A percentile compares a stretch with the other conserved stretches of the same genome.
These are phyloP conservation scores for Oreochromis mossambicus DNA, from an alignment of 2,797 vertebrate genomes.

Conservation along the genomic window DNA sequence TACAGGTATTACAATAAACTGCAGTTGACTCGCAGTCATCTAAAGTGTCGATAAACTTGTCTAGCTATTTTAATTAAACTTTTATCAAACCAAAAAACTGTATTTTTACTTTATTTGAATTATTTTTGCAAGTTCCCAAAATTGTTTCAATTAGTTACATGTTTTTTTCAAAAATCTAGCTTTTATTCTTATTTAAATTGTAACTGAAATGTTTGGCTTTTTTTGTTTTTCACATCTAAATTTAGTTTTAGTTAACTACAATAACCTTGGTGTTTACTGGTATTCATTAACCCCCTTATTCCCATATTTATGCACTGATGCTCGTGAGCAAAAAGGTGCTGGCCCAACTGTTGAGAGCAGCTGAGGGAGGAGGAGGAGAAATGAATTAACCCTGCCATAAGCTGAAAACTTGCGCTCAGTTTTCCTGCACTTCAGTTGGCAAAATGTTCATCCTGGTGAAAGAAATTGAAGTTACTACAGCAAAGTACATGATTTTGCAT, in stretches of 20 bases:
- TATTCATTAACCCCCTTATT: neutral
- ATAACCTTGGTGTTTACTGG: neutral
- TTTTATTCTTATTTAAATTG: neutral
- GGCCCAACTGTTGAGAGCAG: neutral
- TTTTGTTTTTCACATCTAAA: neutral
- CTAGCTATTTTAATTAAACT: neutral
- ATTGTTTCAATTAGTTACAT: neutral
- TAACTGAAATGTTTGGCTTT: neutral
- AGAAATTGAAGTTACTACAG: neutral
- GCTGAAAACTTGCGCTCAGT: neutral
- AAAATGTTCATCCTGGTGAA: neutral
- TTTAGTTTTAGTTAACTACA: neutral
- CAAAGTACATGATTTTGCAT: neutral
- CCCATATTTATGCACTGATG: neutral
- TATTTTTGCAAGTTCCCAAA: neutral
- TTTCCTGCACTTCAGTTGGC: neutral
- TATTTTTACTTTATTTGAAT: neutral
- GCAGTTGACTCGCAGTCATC: neutral
- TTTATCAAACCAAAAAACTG: neutral
- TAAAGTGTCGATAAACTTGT: neutral
- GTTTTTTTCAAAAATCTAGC: neutral
- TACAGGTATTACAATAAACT: neutral
- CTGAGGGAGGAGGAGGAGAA: neutral
- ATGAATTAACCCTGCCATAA: neutral
- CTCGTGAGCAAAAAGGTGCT: neutral